Evolutionary conservation across 2,113 vertebrate species (phyloP).

Genomic region (Irena cyanogastra): DNA sequence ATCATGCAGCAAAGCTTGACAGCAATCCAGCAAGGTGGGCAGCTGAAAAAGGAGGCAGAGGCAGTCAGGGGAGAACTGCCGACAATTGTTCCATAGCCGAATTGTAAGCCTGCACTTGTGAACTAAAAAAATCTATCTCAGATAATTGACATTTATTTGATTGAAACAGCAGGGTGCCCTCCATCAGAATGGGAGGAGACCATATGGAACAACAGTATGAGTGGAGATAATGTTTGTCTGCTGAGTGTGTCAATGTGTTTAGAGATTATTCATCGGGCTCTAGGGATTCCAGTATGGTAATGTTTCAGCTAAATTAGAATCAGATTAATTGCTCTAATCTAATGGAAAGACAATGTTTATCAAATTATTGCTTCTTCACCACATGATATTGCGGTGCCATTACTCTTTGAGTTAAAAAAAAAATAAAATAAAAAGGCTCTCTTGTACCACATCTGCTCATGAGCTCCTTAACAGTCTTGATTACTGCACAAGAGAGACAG

Average conservation of each 20-base stretch:
- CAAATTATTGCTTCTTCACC: constrained; percentile 83
- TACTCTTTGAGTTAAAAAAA: constrained; percentile 73
- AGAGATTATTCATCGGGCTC: constrained; percentile 83
- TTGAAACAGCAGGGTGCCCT: constrained; percentile 85
- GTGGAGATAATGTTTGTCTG: constrained; percentile 82
- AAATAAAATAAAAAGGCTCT: constrained; percentile 69
- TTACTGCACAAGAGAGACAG: constrained; percentile 52
- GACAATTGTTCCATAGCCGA: constrained; percentile 61
- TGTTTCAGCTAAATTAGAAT: constrained; percentile 88
- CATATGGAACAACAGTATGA: constrained; percentile 85
- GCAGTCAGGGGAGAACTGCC: constrained; percentile 32
- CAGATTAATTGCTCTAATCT: constrained; percentile 90
- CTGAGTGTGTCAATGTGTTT: constrained; percentile 82
- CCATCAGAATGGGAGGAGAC: constrained; percentile 80
- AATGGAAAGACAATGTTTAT: constrained; percentile 88
- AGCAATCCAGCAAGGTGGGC: background rate
- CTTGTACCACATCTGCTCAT: constrained; percentile 78
- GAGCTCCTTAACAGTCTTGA: constrained; percentile 48
- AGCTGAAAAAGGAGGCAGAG: constrained; percentile 41
- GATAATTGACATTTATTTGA: constrained; percentile 93
- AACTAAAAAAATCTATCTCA: constrained; percentile 83
- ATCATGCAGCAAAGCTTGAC: background rate
- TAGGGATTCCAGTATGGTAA: constrained; percentile 79
- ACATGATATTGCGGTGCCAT: constrained; percentile 79
- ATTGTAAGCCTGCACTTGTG: constrained; percentile 49